Percentiles rank a stretch among this genome's conserved stretches.
Evolutionary conservation across 92 coral and sea anemone species (phyloP).

Genomic region (Heteractis magnifica): DNA sequence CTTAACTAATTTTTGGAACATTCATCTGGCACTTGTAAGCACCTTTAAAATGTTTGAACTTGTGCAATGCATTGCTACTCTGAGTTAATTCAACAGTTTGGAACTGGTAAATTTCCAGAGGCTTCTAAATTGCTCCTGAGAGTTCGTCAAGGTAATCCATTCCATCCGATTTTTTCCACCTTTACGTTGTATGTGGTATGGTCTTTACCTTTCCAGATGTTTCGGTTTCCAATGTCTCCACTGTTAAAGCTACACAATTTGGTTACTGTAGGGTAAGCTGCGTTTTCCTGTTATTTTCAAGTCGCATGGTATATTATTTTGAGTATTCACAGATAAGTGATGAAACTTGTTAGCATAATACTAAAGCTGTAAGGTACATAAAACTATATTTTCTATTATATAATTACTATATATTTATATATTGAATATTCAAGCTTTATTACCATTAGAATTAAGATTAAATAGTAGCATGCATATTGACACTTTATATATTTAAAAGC

Average conservation of each 20-base stretch:
- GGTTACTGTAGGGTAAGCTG: neutral
- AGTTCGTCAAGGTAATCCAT: neutral
- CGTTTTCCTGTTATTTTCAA: neutral
- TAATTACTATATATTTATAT: neutral
- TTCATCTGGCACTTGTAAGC: neutral
- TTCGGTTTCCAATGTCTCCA: neutral
- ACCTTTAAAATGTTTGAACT: neutral
- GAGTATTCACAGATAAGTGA: neutral
- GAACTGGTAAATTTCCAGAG: neutral
- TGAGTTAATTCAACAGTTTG: neutral
- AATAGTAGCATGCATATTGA: too few relatives aligned
- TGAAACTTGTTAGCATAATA: neutral
- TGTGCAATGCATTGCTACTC: neutral
- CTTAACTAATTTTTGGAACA: neutral
- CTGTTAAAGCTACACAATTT: neutral
- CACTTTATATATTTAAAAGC: neutral
- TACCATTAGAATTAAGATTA: neutral
- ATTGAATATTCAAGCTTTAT: neutral
- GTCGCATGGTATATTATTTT: neutral
- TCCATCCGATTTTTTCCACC: neutral
- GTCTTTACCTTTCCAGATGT: neutral
- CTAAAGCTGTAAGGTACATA: neutral
- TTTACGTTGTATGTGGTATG: slow-evolving; percentile 5
- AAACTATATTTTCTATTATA: neutral
- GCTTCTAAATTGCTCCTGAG: too few relatives aligned